Evolutionary conservation across 2,113 vertebrate species (phyloP).

Genomic region (Electrona antarctica): DNA sequence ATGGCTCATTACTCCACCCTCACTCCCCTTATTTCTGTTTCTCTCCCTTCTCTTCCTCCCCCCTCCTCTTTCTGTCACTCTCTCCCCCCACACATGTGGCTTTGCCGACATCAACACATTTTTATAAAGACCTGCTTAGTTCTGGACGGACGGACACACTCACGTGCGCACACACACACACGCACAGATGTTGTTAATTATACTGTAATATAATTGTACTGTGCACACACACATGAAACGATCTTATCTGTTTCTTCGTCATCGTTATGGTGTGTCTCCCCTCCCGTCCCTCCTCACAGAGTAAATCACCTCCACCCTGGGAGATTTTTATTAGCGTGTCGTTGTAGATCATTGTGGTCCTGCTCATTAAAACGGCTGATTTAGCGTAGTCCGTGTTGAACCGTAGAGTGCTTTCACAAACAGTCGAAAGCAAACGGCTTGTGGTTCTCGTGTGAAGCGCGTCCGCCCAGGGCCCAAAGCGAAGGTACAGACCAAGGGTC

Average conservation of each 20-base stretch:
- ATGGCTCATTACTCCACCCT: not conserved
- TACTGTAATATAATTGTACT: too few relatives aligned
- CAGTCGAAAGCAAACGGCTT: slow-evolving; percentile 19
- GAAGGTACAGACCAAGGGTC: slow-evolving; percentile 27
- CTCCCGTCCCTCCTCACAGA: not conserved
- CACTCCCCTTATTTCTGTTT: not conserved
- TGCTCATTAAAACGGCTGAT: slow-evolving; percentile 64
- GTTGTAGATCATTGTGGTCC: slow-evolving; percentile 25
- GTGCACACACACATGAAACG: too few relatives aligned
- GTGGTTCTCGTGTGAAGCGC: not conserved
- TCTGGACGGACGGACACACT: not conserved
- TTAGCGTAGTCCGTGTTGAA: slow-evolving; percentile 44
- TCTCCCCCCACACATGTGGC: too few relatives aligned
- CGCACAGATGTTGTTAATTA: not conserved
- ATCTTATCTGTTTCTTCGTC: too few relatives aligned
- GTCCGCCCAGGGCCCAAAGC: slow-evolving; percentile 16
- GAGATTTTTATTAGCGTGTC: slow-evolving; percentile 60
- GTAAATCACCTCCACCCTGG: slow-evolving; percentile 53
- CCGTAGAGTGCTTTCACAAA: not conserved
- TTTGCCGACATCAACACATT: not conserved
- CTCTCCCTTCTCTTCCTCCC: not conserved
- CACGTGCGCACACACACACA: slow-evolving; percentile 12
- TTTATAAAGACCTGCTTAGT: not conserved
- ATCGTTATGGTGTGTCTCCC: not conserved
- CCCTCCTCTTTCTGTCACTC: not conserved